phyloP scores from a whole-genome alignment of 1,140 invertebrate genomes.

The Atopsyche davidsoni region DNA sequence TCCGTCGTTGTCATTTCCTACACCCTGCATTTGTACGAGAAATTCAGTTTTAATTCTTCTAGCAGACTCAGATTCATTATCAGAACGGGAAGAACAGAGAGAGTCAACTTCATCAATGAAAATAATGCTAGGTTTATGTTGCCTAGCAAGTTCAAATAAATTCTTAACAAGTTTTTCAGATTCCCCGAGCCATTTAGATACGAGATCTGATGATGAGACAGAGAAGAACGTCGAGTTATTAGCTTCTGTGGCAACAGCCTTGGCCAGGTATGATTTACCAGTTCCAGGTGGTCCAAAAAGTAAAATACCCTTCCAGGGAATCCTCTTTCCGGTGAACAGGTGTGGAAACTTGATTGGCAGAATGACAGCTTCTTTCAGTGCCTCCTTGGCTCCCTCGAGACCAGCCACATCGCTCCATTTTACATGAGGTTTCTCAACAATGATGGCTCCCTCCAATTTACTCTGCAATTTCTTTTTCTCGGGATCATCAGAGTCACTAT shows the following conservation, averaged over 20 bases:
- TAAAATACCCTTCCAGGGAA: slow-evolving; percentile 98
- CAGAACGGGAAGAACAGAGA: slow-evolving; percentile 91
- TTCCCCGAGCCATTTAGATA: slow-evolving; percentile 99
- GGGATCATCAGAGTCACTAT: slow-evolving; percentile 87
- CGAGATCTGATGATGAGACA: slow-evolving; percentile 95
- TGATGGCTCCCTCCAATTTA: slow-evolving; percentile 91
- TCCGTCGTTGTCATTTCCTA: slow-evolving; percentile 90
- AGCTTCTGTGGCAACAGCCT: slow-evolving; percentile 98
- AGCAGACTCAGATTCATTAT: slow-evolving; percentile 98
- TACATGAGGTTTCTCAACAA: slow-evolving; percentile 93
- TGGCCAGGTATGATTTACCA: slow-evolving; percentile 98
- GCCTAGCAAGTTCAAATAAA: slow-evolving; percentile 90
- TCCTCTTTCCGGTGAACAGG: slow-evolving; percentile 95
- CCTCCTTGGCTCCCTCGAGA: slow-evolving; percentile 94
- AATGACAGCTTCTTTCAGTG: slow-evolving; percentile 99
- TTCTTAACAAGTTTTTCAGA: slow-evolving; percentile 98
- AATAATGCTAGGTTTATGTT: slow-evolving; percentile 97
- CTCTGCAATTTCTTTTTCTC: slow-evolving; percentile 92
- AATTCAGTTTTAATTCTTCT: slow-evolving; percentile 99
- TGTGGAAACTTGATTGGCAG: slow-evolving; percentile 98
- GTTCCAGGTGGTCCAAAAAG: slow-evolving; percentile 99
- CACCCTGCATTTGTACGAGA: slow-evolving; percentile 96
- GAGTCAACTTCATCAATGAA: slow-evolving; percentile 99
- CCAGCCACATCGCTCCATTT: slow-evolving; percentile 99
- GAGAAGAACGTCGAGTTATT: slow-evolving; percentile 99